Evolutionary conservation across 2,888 invertebrate species (phyloP).

Genomic region (Dolomedes plantarius): DNA sequence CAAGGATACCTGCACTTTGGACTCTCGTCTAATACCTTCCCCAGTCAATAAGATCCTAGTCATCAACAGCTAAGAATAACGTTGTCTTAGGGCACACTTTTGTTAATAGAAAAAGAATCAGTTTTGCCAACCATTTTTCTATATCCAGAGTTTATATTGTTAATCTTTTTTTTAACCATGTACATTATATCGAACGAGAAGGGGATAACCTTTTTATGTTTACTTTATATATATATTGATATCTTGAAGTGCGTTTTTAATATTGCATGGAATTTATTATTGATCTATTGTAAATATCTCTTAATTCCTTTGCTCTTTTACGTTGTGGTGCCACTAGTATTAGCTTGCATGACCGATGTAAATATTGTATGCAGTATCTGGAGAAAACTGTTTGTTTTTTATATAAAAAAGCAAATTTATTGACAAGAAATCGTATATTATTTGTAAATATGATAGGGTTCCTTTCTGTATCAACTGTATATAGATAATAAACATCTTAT

Average conservation of each 20-base stretch:
- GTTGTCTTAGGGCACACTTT: too few species aligned
- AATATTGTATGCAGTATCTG: not conserved
- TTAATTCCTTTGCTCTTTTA: not conserved
- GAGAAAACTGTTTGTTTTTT: not conserved
- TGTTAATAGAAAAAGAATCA: too few species aligned
- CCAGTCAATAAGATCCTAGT: too few species aligned
- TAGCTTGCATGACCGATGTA: not conserved
- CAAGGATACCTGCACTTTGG: too few species aligned
- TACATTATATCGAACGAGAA: not conserved
- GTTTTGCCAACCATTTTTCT: too few species aligned
- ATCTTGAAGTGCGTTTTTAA: not conserved
- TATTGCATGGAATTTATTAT: not conserved
- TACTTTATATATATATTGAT: conserved; percentile 1
- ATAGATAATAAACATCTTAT: not conserved
- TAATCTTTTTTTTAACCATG: not conserved
- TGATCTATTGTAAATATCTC: conserved; percentile 8
- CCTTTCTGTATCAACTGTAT: not conserved
- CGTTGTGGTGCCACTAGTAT: not conserved
- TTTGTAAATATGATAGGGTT: not conserved
- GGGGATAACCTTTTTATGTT: conserved; percentile 9
- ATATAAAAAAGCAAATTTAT: too few species aligned
- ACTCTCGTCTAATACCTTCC: too few species aligned
- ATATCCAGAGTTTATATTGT: not conserved
- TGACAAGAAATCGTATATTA: not conserved
- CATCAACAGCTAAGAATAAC: too few species aligned